phyloP scores from a whole-genome alignment of 1,140 invertebrate species.

The Tetragonula clypearis region DNA sequence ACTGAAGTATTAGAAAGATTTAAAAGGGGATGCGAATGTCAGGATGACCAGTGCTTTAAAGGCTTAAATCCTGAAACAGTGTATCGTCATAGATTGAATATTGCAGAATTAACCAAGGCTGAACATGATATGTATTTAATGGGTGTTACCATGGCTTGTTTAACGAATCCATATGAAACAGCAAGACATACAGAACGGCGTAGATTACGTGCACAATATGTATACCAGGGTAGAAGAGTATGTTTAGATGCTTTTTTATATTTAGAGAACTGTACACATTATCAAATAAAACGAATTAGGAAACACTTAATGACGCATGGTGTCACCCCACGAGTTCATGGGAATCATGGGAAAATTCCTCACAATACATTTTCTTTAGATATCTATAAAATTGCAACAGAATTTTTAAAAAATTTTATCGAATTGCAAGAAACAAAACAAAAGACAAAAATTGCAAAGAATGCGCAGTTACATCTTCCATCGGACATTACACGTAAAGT shows the following conservation, averaged over 20 bases:
- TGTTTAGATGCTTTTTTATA: slow-evolving; percentile 91
- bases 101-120: slow-evolving; percentile 89
- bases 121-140: slow-evolving; percentile 88
- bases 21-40: slow-evolving; percentile 88
- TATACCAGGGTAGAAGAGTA: slow-evolving; percentile 88
- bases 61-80: slow-evolving; percentile 88
- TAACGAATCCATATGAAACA: slow-evolving; percentile 88
- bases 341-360: slow-evolving; percentile 90
- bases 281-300: slow-evolving; percentile 89
- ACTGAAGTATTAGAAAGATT: slow-evolving; percentile 87
- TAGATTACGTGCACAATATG: slow-evolving; percentile 88
- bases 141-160: slow-evolving; percentile 90
- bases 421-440: slow-evolving; percentile 83
- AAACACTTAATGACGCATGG: slow-evolving; percentile 91
- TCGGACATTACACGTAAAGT: slow-evolving; percentile 88
- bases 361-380: slow-evolving; percentile 91
- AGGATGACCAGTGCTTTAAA: slow-evolving; percentile 88
- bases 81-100: slow-evolving; percentile 89
- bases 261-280: slow-evolving; percentile 90
- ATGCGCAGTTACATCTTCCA: slow-evolving; percentile 84
- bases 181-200: slow-evolving; percentile 87
- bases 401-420: slow-evolving; percentile 88
- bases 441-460: slow-evolving; percentile 76
- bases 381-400: slow-evolving; percentile 89
- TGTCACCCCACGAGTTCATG: slow-evolving; percentile 88